phyloP scores from a whole-genome alignment of 2,113 vertebrate species.

The Carlito syrichta region DNA sequence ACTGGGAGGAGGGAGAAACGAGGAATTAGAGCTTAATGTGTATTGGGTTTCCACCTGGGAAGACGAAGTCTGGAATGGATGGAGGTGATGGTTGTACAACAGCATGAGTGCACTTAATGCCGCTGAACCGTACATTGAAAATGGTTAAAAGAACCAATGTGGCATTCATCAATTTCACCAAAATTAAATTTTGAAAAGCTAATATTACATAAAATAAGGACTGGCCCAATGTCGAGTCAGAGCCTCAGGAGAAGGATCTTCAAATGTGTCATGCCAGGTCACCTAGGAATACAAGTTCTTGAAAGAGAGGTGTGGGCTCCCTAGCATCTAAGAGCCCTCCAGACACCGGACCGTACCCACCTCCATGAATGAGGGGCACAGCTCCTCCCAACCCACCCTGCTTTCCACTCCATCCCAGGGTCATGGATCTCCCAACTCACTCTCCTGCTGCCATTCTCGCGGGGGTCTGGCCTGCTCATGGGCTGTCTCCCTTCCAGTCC shows the following conservation, averaged over 20 bases:
- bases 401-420: not conserved
- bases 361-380: not conserved
- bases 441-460: accelerated
- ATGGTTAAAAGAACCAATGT: no score
- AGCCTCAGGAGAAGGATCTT: not conserved
- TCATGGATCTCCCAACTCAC: not conserved
- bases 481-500: not conserved
- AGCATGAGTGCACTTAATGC: not conserved
- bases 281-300: not conserved
- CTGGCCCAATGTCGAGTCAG: not conserved
- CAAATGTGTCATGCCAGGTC: not conserved
- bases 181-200: not conserved
- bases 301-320: no score
- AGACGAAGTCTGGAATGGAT: not conserved
- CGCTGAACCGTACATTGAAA: not conserved
- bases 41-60: not conserved
- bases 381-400: no score
- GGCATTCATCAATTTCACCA: not conserved
- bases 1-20: accelerated
- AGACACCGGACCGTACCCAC: not conserved
- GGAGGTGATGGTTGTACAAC: accelerated
- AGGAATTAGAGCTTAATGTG: not conserved
- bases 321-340: not conserved
- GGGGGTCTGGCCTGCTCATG: not conserved
- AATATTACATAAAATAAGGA: not conserved